Conservation (phyloP, 2,888 invertebrate genomes). For the Lysandra coridon region DNA sequence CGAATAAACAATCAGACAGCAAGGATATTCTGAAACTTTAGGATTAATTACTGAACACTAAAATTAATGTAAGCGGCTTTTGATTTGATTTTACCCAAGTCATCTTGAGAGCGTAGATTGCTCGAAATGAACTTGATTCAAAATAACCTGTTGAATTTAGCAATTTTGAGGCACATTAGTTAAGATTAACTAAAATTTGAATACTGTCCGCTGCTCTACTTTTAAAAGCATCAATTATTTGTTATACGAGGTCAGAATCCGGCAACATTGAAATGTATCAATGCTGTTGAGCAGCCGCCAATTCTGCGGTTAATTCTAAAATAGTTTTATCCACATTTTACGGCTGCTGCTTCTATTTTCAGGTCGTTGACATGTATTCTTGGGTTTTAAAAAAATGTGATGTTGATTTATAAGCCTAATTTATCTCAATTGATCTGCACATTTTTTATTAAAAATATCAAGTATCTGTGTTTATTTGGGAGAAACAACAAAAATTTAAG, state of each 20-base stretch:
- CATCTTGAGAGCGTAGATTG: not conserved
- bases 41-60: not conserved
- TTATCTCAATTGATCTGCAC: not conserved
- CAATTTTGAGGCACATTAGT: too few relatives aligned
- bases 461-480: too few relatives aligned
- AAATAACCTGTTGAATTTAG: not conserved
- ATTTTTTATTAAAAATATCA: not conserved
- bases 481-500: not conserved
- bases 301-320: conserved; percentile 4
- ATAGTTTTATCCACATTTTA: conserved; percentile 4
- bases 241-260: not conserved
- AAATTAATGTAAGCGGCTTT: not conserved
- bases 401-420: not conserved
- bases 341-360: not conserved
- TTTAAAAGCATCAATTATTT: not conserved
- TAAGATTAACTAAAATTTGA: too few relatives aligned
- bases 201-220: not conserved
- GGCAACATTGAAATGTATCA: not conserved
- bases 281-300: not conserved
- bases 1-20: not conserved
- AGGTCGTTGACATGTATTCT: conserved; percentile 9
- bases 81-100: not conserved
- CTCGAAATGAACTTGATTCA: not conserved
- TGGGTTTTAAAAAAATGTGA: not conserved
- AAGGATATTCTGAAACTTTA: not conserved